phyloP scores from a whole-genome alignment of 2,888 invertebrate species.

The Lepidocyrtinus sp. region DNA sequence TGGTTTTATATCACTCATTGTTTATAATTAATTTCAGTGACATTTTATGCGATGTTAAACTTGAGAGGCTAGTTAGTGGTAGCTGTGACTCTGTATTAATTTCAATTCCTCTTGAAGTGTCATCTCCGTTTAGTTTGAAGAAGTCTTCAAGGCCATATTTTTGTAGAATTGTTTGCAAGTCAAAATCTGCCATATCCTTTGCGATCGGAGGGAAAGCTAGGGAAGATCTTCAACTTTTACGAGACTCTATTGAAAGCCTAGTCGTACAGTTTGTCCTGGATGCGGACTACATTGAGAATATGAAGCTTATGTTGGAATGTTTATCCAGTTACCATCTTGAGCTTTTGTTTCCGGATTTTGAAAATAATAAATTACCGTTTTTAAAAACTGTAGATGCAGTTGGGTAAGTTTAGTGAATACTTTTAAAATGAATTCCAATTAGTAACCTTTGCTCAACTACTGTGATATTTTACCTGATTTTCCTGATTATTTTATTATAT shows the following conservation, averaged over 20 bases:
- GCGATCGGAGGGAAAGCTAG: conserved; percentile 57
- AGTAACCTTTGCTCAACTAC: neutral
- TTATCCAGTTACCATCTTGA: conserved; percentile 57
- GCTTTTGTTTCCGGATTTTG: conserved; percentile 63
- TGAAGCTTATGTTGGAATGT: conserved; percentile 45
- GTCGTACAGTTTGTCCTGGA: conserved; percentile 65
- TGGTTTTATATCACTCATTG: neutral
- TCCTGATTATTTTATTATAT: neutral
- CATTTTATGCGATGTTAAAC: conserved; percentile 57
- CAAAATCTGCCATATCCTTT: conserved; percentile 59
- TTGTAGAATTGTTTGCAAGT: conserved; percentile 63
- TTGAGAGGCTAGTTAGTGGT: conserved; percentile 46
- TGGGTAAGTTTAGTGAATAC: conserved; percentile 22
- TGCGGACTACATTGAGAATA: conserved; percentile 40
- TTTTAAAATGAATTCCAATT: neutral
- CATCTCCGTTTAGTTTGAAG: conserved; percentile 35
- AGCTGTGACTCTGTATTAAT: conserved; percentile 57
- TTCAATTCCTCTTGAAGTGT: neutral
- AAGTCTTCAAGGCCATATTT: too few species aligned
- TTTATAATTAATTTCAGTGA: conserved; percentile 39
- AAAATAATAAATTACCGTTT: conserved; percentile 27
- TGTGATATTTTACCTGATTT: conserved; percentile 3
- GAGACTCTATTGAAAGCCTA: conserved; percentile 48
- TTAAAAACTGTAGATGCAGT: conserved; percentile 35
- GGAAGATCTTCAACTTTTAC: conserved; percentile 52